Percentiles rank a stretch among this genome's conserved stretches.
Evolutionary conservation across 2,888 invertebrate species (phyloP).

Genomic region (Dendrolimus houi): DNA sequence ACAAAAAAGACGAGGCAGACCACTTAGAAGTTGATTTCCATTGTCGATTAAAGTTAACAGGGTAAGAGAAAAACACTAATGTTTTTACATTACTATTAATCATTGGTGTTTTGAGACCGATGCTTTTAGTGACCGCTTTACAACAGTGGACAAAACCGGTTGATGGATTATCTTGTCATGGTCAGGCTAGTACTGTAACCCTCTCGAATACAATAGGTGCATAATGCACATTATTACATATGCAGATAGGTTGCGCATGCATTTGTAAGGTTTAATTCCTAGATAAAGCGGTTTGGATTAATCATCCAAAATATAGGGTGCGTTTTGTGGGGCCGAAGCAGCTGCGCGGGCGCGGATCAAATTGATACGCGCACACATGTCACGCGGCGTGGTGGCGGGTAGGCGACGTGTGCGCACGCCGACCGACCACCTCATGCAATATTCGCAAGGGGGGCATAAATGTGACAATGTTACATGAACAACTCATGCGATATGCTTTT

Average conservation of each 20-base stretch:
- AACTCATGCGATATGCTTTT: too few relatives aligned
- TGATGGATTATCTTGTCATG: conserved; percentile 23
- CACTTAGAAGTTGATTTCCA: too few relatives aligned
- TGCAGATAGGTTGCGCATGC: conserved; percentile 53
- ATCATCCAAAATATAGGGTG: conserved; percentile 59
- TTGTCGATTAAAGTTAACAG: too few relatives aligned
- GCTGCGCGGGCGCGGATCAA: conserved; percentile 66
- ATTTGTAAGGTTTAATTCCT: conserved; percentile 31
- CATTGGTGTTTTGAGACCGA: too few relatives aligned
- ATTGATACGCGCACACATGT: conserved; percentile 57
- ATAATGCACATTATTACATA: conserved; percentile 44
- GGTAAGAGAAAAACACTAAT: too few relatives aligned
- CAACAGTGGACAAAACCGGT: conserved; percentile 10
- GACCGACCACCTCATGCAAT: too few relatives aligned
- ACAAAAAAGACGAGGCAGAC: too few relatives aligned
- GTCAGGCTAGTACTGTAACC: conserved; percentile 14
- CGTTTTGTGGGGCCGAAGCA: conserved; percentile 62
- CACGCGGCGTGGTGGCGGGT: conserved; percentile 30
- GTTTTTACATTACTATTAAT: too few relatives aligned
- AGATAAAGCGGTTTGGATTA: conserved; percentile 63
- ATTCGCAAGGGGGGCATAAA: conserved; percentile 11
- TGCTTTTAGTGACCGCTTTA: too few relatives aligned
- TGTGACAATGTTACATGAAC: neutral
- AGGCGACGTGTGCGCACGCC: neutral
- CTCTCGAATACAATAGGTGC: conserved; percentile 34